A percentile compares a stretch with the other conserved stretches of the same genome.
Conservation (phyloP, 2,113 vertebrate species). For the Prionailurus bengalensis region DNA sequence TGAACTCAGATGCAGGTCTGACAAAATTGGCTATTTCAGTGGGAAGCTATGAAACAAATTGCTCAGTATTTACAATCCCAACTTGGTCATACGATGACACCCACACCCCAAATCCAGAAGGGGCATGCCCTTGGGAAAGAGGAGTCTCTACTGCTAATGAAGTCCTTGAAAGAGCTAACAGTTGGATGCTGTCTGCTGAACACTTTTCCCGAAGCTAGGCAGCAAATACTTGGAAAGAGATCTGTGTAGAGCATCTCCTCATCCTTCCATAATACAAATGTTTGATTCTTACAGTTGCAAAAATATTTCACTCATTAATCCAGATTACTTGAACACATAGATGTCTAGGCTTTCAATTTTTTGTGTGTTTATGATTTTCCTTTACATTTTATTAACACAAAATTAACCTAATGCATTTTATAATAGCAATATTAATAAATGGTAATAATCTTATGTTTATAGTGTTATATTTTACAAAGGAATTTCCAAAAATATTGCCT, state of each 20-base stretch:
- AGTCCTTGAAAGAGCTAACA: neutral
- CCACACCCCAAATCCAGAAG: neutral
- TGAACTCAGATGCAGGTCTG: neutral
- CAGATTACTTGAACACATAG: neutral
- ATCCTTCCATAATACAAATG: neutral
- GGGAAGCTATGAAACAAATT: neutral
- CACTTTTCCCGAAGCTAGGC: neutral
- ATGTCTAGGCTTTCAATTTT: neutral
- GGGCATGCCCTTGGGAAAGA: neutral
- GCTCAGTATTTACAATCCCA: neutral
- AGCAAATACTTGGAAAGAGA: neutral
- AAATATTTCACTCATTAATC: neutral
- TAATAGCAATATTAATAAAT: neutral
- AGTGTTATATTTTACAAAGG: neutral
- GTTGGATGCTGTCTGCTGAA: neutral
- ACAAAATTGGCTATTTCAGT: neutral
- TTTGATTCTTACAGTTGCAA: neutral
- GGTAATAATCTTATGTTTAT: neutral
- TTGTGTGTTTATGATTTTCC: neutral
- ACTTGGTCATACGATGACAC: neutral
- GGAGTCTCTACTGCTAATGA: neutral
- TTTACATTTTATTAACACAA: neutral
- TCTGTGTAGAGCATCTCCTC: neutral
- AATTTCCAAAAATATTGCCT: neutral
- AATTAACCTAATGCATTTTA: neutral